These are phyloP conservation scores for Boulengeromyrus knoepffleri DNA, from an alignment of 2,113 vertebrate species.

Conservation along the genomic window DNA sequence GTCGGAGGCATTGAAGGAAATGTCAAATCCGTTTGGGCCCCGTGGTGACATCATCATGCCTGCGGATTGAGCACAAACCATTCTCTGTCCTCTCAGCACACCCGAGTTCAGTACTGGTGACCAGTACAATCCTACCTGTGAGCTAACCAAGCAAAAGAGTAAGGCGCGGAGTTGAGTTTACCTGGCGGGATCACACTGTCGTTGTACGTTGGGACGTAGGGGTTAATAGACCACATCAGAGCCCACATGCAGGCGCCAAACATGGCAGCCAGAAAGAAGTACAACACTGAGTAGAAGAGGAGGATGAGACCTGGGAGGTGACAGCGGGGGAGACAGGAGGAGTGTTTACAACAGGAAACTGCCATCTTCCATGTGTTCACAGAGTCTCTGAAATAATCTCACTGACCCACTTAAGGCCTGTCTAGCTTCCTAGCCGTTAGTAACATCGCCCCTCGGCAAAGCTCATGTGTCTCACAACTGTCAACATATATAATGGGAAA, in stretches of 20 bases:
- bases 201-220: slow-evolving; percentile 77
- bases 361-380: not conserved
- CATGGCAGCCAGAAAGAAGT: slow-evolving; percentile 83
- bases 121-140: not conserved
- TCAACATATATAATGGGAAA: not conserved
- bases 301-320: slow-evolving; percentile 74
- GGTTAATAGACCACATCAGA: slow-evolving; percentile 84
- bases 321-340: not conserved
- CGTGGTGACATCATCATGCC: slow-evolving; percentile 91
- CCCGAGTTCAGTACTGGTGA: not conserved
- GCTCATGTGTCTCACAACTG: not conserved
- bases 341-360: not conserved
- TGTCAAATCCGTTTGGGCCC: slow-evolving; percentile 66
- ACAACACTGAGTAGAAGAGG: slow-evolving; percentile 84
- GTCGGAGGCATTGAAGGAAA: slow-evolving; percentile 76
- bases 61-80: slow-evolving; percentile 54
- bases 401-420: not conserved
- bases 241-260: slow-evolving; percentile 84
- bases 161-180: slow-evolving; percentile 43
- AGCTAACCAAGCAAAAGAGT: not conserved
- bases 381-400: not conserved
- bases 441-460: not conserved
- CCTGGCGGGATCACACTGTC: slow-evolving; percentile 89
- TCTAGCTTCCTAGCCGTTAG: not conserved
- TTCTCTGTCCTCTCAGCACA: not conserved